A percentile compares a stretch with the other conserved stretches of the same genome.
phyloP scores from a whole-genome alignment of 92 coral and sea anemone genomes.

The Muricea muricata region DNA sequence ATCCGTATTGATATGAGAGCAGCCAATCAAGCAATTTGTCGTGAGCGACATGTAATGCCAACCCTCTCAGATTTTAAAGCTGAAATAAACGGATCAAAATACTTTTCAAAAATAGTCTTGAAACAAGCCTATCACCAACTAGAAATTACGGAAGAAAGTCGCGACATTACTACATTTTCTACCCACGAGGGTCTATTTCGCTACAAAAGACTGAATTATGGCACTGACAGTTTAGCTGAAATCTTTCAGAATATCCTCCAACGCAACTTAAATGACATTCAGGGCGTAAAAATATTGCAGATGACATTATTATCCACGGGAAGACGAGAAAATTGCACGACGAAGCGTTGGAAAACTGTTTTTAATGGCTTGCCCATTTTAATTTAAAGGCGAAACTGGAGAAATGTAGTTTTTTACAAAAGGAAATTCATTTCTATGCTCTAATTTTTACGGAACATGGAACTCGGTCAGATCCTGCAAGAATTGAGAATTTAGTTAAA shows the following conservation, averaged over 20 bases:
- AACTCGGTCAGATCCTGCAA: background rate
- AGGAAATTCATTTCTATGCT: background rate
- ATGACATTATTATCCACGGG: constrained; percentile 38
- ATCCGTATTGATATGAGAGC: background rate
- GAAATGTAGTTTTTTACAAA: background rate
- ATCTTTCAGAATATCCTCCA: constrained; percentile 40
- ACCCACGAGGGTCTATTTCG: constrained; percentile 8
- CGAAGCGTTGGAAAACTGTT: background rate
- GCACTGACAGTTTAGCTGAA: too few relatives aligned
- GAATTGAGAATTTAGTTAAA: background rate
- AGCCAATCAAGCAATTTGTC: background rate
- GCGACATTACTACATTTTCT: constrained; percentile 36
- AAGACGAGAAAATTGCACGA: background rate
- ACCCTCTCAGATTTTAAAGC: background rate
- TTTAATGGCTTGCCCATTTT: background rate
- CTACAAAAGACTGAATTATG: constrained; percentile 47
- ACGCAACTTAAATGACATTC: constrained; percentile 30
- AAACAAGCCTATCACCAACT: too few relatives aligned
- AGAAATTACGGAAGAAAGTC: background rate
- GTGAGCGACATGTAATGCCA: background rate
- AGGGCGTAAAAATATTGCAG: constrained; percentile 45
- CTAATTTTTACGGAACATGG: constrained; percentile 2
- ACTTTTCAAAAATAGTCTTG: background rate
- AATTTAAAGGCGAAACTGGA: background rate
- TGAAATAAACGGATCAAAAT: background rate